Evolutionary conservation across 2,888 invertebrate genomes (phyloP).

Genomic region (Pelosia muscerda): DNA sequence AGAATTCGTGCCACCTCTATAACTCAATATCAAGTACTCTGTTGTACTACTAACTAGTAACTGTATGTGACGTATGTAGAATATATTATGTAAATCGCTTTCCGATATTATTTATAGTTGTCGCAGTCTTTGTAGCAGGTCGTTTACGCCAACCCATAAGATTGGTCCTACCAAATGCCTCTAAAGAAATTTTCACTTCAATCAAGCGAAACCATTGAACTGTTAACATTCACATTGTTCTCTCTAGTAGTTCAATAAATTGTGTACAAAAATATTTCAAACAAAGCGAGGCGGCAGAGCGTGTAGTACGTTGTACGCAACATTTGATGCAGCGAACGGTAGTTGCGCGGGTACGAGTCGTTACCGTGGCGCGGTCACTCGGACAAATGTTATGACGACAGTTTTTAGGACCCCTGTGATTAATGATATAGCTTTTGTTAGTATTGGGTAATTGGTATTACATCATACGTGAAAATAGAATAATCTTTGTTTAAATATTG

Average conservation of each 20-base stretch:
- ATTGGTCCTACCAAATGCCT: neutral
- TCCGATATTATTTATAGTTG: too few species aligned
- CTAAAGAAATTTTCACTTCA: neutral
- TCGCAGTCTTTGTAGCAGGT: too few species aligned
- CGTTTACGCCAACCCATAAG: neutral
- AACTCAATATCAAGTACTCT: too few species aligned
- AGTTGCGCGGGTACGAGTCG: slow-evolving; percentile 42
- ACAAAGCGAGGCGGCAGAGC: slow-evolving; percentile 46
- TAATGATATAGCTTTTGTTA: slow-evolving; percentile 14
- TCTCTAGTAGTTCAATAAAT: slow-evolving; percentile 41
- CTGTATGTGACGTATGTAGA: too few species aligned
- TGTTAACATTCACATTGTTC: slow-evolving; percentile 1
- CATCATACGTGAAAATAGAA: neutral
- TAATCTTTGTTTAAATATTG: neutral
- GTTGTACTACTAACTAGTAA: too few species aligned
- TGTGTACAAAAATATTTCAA: slow-evolving; percentile 44
- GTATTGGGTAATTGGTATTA: slow-evolving; percentile 5
- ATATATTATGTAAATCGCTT: too few species aligned
- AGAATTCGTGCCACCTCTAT: too few species aligned
- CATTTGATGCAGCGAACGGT: slow-evolving; percentile 48
- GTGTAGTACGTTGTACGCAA: slow-evolving; percentile 45
- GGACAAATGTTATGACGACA: slow-evolving; percentile 34
- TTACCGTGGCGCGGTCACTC: slow-evolving; percentile 41
- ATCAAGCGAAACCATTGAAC: slow-evolving; percentile 15
- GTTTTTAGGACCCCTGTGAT: slow-evolving; percentile 31